Evolutionary conservation across 2,797 vertebrate genomes (phyloP), one percentile per base, ranked within the genome.

Genomic region (Loriculus beryllinus): DNA sequence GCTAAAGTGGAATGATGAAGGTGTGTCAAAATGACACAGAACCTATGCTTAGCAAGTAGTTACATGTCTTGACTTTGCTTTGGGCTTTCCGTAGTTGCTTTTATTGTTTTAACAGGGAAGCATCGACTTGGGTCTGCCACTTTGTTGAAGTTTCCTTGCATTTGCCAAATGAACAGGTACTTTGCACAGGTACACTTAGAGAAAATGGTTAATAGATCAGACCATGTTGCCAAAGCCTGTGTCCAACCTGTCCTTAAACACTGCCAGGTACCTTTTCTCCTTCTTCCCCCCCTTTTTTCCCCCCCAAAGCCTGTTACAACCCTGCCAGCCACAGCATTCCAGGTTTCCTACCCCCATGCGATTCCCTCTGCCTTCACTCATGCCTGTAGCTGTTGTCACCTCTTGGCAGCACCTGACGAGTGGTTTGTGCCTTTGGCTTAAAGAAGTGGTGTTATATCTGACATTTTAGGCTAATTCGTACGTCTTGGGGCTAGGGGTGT

Each of bases 111-210:
- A 91, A 52, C 68, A n/a, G 83, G 64, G 60, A 91, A 95, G 70
- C 37, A 56, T 42, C 68, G 17, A 21, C 86, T 95, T 65, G 90
- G 79, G 81, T 92, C 79, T 49, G 47, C 67, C 47, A 65, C 78
- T 86, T 76, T 40, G 72, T 49, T 83, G 69, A 72, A 62, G 28
- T 87, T 95, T 95, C 83, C 65, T 83, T 82, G 92, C 57, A 48
- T 70, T 96, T 97, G 97, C 96, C 97, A 96, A 94, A 96, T 69
- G 85, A 95, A 64, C 9, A 15, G 15, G 86, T 91, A 76, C 59
- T 96, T 96, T 96, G 88, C 86, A 96, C 88, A 94, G 56, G 80
- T 26, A 54, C 33, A 20, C 52, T 65, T 81, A 37, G 72, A 87
- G 77, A 81, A 47, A 59, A 49, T 17, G 40, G 25, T 1, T 90